A percentile compares a stretch with the other conserved stretches of the same genome.
phyloP scores from a whole-genome alignment of 1,140 invertebrate species.

The Venustaconcha ellipsiformis region DNA sequence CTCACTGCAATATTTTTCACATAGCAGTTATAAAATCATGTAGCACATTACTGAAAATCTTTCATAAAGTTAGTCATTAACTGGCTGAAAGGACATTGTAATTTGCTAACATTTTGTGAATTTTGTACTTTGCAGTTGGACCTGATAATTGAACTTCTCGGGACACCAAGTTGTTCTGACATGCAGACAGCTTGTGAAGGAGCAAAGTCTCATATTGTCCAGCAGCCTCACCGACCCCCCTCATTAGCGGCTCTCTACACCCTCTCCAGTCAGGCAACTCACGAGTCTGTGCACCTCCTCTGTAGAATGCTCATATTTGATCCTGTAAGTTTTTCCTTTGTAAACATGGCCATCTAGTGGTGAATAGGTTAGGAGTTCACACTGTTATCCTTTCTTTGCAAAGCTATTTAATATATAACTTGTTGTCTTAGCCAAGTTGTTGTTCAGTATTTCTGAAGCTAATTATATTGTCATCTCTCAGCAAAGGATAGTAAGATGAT shows the following conservation, averaged over 20 bases:
- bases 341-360: no score
- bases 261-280: slow-evolving; percentile 91
- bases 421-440: no score
- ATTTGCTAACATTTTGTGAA: background rate
- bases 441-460: no score
- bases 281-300: slow-evolving; percentile 97
- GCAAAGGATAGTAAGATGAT: no score
- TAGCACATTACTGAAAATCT: no score
- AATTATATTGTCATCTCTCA: no score
- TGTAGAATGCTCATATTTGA: slow-evolving; percentile 98
- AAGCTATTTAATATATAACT: no score
- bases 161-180: slow-evolving; percentile 92
- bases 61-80: no score
- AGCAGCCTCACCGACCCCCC: slow-evolving; percentile 87
- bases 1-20: no score
- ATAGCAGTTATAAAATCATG: no score
- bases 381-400: no score
- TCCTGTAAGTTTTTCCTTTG: slow-evolving; percentile 79
- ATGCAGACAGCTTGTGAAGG: slow-evolving; percentile 97
- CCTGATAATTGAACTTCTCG: slow-evolving; percentile 95
- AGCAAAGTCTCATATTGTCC: slow-evolving; percentile 92
- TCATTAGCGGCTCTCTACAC: slow-evolving; percentile 92
- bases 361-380: no score
- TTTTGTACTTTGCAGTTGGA: slow-evolving; percentile 81
- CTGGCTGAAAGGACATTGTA: background rate